Base-by-base conservation (phyloP, 2,797 vertebrate species). In the Australoheros facetus region DNA sequence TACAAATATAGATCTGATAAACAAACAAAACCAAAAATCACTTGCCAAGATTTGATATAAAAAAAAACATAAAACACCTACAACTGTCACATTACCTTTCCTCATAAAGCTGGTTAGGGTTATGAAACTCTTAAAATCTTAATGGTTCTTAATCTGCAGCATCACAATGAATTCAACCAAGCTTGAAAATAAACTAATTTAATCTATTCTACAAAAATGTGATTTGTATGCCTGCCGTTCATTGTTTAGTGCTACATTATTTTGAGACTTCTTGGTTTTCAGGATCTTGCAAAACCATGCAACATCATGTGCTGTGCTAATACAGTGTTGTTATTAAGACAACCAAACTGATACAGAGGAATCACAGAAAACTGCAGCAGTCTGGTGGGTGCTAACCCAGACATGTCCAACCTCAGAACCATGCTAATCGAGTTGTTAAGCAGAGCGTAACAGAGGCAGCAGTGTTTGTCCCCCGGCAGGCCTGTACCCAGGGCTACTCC, bases 381-480 rank as follows among this genome's bases (percentile, higher is more conserved):
- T 70, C 77, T 57, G 64, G 79, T 30, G 48, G 81, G 73, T 72
- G 69, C 77, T 75, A 84, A 86, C 81, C 82, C 58, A 82, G 82
- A 87, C 82, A 66, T 16, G 75, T 77, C 62, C 19, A 37, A 81
- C 83, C 83, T 87, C 81, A 77, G 76, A 12, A 59, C 85, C 84
- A 77, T 86, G 81, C 82, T 91, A 91, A 93, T 93, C 73, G 71
- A 80, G 88, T 80, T 91, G 82, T 81, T 83, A 87, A 91, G 89
- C 89, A 45, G 81, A 91, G 90, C 77, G 64, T 75, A 88, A 91
- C 90, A 85, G 87, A 90, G 87, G 86, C 82, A 79, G 89, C 81
- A 89, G 87, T 91, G 87, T 92, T 90, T 92, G 88, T 84, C 82
- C 88, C 69, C 79, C 75, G 14, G 83, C 89, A 85, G 88, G 60